Evolutionary conservation across 2,113 vertebrate species (phyloP).

Genomic region (Archilochus colubris): DNA sequence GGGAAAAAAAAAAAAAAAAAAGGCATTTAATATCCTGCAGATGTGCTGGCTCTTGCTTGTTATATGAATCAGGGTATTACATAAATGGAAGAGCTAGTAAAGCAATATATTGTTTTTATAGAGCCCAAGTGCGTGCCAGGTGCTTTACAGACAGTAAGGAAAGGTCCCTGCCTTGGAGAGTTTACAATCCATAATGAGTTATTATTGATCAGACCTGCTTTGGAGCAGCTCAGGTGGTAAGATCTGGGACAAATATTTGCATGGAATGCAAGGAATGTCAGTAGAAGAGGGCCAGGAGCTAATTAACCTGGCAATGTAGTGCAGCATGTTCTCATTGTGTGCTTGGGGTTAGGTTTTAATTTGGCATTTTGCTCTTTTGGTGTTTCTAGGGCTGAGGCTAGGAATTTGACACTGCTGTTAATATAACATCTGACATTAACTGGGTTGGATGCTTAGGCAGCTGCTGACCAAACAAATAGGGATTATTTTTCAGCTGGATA

Average conservation of each 20-base stretch:
- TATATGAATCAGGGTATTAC: neutral
- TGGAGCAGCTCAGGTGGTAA: neutral
- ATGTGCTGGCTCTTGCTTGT: conserved; percentile 25
- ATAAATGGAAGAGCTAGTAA: neutral
- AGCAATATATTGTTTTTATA: neutral
- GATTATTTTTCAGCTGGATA: conserved; percentile 39
- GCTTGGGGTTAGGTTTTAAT: neutral
- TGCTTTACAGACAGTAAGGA: neutral
- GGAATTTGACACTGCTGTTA: neutral
- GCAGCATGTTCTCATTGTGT: neutral
- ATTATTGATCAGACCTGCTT: neutral
- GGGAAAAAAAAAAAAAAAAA: too few relatives aligned
- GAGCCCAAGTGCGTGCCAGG: neutral
- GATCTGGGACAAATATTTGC: conserved; percentile 50
- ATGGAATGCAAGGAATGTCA: neutral
- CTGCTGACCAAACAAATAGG: conserved; percentile 1
- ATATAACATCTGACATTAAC: neutral
- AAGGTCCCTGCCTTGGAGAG: neutral
- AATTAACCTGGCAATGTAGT: conserved; percentile 16
- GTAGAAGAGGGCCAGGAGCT: conserved; percentile 7
- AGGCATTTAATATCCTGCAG: conserved; percentile 24
- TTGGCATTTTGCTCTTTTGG: neutral
- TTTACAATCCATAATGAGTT: neutral
- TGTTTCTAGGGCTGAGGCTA: neutral
- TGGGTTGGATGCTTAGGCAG: neutral